phyloP scores from a whole-genome alignment of 2,888 invertebrate genomes.

The Pristionchus arcanus region DNA sequence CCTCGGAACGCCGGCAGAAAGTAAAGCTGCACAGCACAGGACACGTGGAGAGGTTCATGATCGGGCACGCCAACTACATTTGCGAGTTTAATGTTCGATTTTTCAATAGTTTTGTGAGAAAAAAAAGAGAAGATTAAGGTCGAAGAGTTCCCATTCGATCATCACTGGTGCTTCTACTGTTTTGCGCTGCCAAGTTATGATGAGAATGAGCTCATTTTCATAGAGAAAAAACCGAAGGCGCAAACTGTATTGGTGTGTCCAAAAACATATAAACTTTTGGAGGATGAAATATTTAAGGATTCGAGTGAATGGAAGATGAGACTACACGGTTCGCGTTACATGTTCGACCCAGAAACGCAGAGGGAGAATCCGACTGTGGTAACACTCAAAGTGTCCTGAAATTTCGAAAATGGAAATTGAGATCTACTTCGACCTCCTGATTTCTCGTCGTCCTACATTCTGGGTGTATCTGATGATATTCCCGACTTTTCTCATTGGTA shows the following conservation, averaged over 20 bases:
- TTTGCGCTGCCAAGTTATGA: not conserved
- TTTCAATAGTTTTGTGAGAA: not conserved
- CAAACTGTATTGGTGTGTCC: not conserved
- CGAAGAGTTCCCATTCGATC: not conserved
- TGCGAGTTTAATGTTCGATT: not conserved
- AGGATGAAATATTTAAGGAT: not conserved
- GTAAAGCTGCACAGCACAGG: not conserved
- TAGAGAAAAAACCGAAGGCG: not conserved
- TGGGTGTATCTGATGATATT: conserved; percentile 20
- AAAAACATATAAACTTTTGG: not conserved
- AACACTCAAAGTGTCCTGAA: no score
- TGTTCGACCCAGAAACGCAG: not conserved
- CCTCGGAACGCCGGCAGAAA: not conserved
- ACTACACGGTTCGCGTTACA: not conserved
- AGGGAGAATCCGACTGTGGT: not conserved
- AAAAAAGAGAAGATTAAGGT: not conserved
- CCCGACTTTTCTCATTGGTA: conserved; percentile 7
- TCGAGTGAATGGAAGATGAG: conserved; percentile 13
- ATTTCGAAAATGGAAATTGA: not conserved
- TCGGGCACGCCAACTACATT: not conserved
- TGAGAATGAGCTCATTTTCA: not conserved
- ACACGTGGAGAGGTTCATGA: not conserved
- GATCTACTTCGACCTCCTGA: conserved; percentile 30
- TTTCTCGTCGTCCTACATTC: not conserved
- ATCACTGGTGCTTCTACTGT: conserved; percentile 47